Evolutionary conservation across 1,140 invertebrate genomes (phyloP).

Genomic region (Lanistes nyassanus): DNA sequence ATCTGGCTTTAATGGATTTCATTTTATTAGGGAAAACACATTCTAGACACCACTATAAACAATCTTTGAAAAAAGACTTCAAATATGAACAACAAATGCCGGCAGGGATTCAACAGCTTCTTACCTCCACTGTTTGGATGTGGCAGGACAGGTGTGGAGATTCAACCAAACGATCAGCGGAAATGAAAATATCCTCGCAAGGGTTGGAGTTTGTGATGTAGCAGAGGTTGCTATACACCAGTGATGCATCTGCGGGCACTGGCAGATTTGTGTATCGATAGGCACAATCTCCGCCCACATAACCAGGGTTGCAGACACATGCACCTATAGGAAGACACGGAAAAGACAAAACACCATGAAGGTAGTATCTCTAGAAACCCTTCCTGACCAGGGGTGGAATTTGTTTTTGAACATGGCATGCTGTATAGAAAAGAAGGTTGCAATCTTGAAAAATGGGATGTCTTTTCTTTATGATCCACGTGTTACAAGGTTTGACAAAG

Average conservation of each 20-base stretch:
- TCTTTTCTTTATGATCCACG: too few species aligned
- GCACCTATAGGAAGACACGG: neutral
- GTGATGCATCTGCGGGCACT: neutral
- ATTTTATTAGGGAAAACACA: neutral
- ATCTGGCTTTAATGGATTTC: too few species aligned
- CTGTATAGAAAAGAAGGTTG: too few species aligned
- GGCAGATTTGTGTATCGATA: conserved; percentile 5
- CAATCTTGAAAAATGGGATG: too few species aligned
- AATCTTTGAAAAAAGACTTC: neutral
- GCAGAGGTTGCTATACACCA: conserved; percentile 7
- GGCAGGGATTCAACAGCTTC: neutral
- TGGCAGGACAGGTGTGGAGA: conserved; percentile 17
- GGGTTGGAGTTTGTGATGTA: neutral
- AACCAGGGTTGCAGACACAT: conserved; percentile 16
- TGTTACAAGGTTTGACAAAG: too few species aligned
- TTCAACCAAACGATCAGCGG: neutral
- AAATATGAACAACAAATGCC: neutral
- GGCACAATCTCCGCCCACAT: conserved; percentile 18
- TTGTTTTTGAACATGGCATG: too few species aligned
- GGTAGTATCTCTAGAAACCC: too few species aligned
- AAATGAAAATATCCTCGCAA: conserved; percentile 7
- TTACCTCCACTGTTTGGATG: conserved; percentile 16
- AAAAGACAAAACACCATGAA: too few species aligned
- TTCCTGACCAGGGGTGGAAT: too few species aligned
- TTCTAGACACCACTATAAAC: neutral